These are phyloP conservation scores for Thymelicus acteon DNA, from an alignment of 2,888 invertebrate species.

Conservation along the genomic window DNA sequence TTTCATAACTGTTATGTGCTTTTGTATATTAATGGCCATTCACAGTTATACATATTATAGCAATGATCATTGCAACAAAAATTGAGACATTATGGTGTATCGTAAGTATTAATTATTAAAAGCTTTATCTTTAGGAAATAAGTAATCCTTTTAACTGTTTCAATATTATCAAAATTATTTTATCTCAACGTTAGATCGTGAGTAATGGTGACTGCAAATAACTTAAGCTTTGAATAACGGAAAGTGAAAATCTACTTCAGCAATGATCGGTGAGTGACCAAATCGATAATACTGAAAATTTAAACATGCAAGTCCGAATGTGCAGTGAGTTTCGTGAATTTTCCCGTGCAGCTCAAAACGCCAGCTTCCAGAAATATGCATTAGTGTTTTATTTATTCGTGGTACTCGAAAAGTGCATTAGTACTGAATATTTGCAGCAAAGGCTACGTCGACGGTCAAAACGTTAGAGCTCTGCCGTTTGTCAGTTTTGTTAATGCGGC, in stretches of 20 bases:
- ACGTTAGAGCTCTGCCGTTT: constrained; percentile 22
- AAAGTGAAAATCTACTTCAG: constrained; percentile 4
- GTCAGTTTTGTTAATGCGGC: constrained; percentile 31
- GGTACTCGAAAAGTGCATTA: constrained; percentile 72
- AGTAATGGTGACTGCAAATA: too few relatives aligned
- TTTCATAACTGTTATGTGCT: background rate
- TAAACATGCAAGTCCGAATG: constrained; percentile 18
- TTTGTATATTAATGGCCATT: background rate
- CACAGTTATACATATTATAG: too few relatives aligned
- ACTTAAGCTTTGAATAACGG: background rate
- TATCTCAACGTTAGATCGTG: too few relatives aligned
- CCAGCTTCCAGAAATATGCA: constrained; percentile 57
- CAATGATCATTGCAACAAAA: too few relatives aligned
- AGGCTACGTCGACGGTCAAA: constrained; percentile 28
- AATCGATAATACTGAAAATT: constrained; percentile 25
- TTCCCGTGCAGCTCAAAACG: constrained; percentile 27
- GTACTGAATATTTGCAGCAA: constrained; percentile 60
- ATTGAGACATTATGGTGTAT: too few relatives aligned
- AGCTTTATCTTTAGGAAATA: too few relatives aligned
- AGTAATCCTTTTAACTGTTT: too few relatives aligned
- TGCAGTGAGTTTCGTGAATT: constrained; percentile 25
- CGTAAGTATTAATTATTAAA: too few relatives aligned
- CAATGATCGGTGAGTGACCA: background rate
- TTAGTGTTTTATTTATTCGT: constrained; percentile 77
- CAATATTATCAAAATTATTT: too few relatives aligned